A percentile compares a stretch with the other conserved stretches of the same genome.
Conservation (phyloP, 2,888 invertebrate genomes). For the Aspidapion aeneum region DNA sequence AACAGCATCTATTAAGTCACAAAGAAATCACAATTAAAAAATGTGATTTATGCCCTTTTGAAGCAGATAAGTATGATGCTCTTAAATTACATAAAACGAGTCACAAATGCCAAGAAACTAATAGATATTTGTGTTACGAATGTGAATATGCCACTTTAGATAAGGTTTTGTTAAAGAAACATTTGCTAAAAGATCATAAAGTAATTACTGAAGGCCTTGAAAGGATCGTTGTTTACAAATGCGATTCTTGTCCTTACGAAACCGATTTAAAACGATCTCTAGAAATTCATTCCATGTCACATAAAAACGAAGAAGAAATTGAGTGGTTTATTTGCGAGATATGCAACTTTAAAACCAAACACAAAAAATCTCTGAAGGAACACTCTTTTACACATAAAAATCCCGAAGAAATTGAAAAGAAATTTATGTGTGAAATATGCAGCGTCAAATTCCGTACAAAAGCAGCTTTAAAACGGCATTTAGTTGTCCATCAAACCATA, state of each 20-base stretch:
- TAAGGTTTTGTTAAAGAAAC: neutral
- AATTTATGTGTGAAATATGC: neutral
- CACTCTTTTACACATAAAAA: neutral
- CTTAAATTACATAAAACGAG: neutral
- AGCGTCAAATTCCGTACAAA: neutral
- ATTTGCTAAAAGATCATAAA: neutral
- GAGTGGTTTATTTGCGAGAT: neutral
- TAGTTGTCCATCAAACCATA: neutral
- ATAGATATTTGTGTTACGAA: neutral
- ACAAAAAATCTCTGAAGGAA: slow-evolving; percentile 3
- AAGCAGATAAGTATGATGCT: neutral
- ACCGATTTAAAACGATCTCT: neutral
- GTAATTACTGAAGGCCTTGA: neutral
- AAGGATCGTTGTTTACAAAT: neutral
- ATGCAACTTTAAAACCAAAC: slow-evolving; percentile 1
- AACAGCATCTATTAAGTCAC: neutral
- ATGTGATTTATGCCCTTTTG: neutral
- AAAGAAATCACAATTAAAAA: neutral
- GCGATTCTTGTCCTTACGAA: neutral
- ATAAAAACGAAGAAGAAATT: neutral
- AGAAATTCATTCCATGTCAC: neutral
- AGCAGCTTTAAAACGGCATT: neutral
- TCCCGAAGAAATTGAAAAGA: neutral
- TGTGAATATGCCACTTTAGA: neutral
- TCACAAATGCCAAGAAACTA: neutral